phyloP scores from a whole-genome alignment of 2,888 invertebrate species.

The Thysanoteuthis rhombus region DNA sequence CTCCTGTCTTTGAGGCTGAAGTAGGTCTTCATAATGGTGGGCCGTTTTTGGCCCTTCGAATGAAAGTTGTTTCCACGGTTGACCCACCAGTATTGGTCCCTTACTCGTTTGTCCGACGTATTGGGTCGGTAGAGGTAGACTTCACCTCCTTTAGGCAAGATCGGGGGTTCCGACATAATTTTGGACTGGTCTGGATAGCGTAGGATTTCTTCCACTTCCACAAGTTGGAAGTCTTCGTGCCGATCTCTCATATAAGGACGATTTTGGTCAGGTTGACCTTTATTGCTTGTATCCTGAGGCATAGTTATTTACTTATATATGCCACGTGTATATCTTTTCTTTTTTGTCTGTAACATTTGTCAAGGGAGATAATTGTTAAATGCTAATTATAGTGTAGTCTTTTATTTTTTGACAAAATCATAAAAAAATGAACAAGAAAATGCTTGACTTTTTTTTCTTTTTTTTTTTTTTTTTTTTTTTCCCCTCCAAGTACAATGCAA shows the following conservation, averaged over 20 bases:
- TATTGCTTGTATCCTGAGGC: background rate
- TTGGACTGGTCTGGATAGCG: slow-evolving; percentile 1
- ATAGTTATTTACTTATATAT: background rate
- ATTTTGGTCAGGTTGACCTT: background rate
- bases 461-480: too few relatives aligned
- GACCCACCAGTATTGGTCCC: slow-evolving; percentile 22
- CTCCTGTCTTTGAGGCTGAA: slow-evolving; percentile 25
- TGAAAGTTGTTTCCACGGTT: slow-evolving; percentile 21
- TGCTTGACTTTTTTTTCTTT: too few relatives aligned
- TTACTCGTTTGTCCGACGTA: background rate
- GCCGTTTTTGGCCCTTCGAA: slow-evolving; percentile 21
- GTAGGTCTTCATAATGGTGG: slow-evolving; percentile 12
- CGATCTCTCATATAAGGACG: background rate
- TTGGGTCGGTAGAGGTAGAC: slow-evolving; percentile 16
- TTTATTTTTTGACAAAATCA: too few relatives aligned
- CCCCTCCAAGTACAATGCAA: too few relatives aligned
- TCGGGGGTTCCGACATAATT: background rate
- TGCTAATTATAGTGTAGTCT: too few relatives aligned
- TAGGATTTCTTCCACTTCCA: slow-evolving; percentile 18
- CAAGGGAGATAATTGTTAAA: too few relatives aligned
- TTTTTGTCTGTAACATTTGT: too few relatives aligned
- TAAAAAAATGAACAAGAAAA: too few relatives aligned
- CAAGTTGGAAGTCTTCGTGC: slow-evolving; percentile 18
- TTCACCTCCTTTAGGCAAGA: slow-evolving; percentile 21
- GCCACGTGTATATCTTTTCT: background rate